Percentiles rank a stretch among this genome's conserved stretches.
Evolutionary conservation across 2,888 invertebrate genomes (phyloP).

Genomic region (Cyaniris semiargus): DNA sequence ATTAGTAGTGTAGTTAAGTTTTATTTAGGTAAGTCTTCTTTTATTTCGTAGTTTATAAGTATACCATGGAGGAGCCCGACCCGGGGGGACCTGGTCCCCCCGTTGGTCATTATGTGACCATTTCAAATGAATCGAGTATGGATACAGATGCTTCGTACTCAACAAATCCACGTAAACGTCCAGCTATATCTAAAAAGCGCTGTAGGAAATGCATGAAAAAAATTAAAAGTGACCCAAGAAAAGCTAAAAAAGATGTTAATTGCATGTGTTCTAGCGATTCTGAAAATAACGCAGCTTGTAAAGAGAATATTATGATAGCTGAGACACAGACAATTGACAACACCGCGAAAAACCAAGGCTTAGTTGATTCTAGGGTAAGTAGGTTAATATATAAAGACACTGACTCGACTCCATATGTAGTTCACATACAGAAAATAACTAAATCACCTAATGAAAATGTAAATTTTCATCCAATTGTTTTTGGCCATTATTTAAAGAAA

Average conservation of each 20-base stretch:
- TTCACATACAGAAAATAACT: background rate
- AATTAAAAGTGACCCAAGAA: conserved; percentile 1
- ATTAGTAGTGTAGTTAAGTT: no score
- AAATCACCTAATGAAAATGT: background rate
- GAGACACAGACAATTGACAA: background rate
- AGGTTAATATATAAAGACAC: background rate
- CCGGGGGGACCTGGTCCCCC: conserved; percentile 8
- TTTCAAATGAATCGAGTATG: conserved; percentile 1
- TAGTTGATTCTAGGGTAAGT: background rate
- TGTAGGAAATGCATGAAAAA: background rate
- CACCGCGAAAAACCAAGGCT: background rate
- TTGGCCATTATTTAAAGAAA: background rate
- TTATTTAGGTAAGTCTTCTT: no score
- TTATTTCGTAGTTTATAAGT: no score
- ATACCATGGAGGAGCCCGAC: background rate
- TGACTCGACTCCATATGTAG: background rate
- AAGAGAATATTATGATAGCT: background rate
- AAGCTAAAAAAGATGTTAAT: background rate
- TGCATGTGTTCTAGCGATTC: background rate
- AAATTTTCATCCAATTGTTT: background rate
- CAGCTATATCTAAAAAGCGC: background rate
- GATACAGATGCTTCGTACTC: background rate
- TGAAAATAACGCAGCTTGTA: background rate
- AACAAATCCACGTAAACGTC: background rate
- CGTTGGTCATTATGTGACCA: conserved; percentile 12